Evolutionary conservation across 2,113 vertebrate species (phyloP).

Genomic region (Prunella fulvescens): DNA sequence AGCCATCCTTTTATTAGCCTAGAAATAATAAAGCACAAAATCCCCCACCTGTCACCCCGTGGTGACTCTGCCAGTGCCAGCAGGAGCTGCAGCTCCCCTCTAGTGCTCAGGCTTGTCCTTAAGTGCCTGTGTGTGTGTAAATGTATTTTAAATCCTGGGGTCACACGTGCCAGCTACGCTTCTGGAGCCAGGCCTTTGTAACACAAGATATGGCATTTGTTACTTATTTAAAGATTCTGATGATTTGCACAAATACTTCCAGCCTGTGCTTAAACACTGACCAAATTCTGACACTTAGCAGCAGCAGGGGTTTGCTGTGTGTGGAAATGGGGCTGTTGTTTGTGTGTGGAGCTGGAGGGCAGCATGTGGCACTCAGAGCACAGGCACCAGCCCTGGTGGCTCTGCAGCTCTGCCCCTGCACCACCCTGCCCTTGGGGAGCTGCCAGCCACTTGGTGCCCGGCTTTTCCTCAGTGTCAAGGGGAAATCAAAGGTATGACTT

Average conservation of each 20-base stretch:
- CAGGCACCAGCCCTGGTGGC: accelerated
- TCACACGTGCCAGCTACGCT: not conserved
- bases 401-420: not conserved
- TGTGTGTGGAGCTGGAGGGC: accelerated
- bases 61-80: not conserved
- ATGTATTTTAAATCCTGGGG: not conserved
- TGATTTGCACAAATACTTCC: not conserved
- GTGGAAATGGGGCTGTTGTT: not conserved
- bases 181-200: not conserved
- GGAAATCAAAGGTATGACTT: not conserved
- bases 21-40: not conserved
- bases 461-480: not conserved
- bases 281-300: not conserved
- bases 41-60: not conserved
- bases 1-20: not conserved
- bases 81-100: not conserved
- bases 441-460: not conserved
- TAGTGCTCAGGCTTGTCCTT: not conserved
- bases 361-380: accelerated
- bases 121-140: not conserved
- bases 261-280: not conserved
- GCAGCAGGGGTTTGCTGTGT: not conserved
- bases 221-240: not conserved
- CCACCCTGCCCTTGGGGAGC: not conserved
- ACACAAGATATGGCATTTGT: too few species aligned